These are phyloP conservation scores for Sclerodermus sp. DNA, from an alignment of 2,888 invertebrate species.

Conservation along the genomic window DNA sequence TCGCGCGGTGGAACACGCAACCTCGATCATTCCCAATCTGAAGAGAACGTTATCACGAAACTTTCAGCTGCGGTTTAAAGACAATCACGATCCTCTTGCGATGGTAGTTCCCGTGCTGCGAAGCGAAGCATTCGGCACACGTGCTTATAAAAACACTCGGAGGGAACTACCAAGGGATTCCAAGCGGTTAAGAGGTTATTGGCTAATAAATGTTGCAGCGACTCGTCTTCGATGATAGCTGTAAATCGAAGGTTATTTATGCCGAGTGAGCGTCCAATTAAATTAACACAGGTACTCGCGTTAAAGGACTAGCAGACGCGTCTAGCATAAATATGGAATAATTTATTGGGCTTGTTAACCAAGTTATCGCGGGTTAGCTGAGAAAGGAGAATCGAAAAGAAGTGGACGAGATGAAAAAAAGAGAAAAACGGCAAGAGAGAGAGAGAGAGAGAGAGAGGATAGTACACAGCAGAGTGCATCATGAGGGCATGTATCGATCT, in stretches of 20 bases:
- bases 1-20: conserved; percentile 26
- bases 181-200: not conserved
- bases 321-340: conserved; percentile 25
- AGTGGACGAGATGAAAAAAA: too few relatives aligned
- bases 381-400: too few relatives aligned
- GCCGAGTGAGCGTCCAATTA: conserved; percentile 25
- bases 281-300: conserved; percentile 29
- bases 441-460: too few relatives aligned
- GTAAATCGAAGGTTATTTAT: conserved; percentile 29
- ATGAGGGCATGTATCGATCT: too few relatives aligned
- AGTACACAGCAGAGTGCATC: too few relatives aligned
- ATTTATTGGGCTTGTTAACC: conserved; percentile 25
- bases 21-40: conserved; percentile 1
- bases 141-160: too few relatives aligned
- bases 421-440: too few relatives aligned
- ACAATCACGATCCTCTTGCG: not conserved
- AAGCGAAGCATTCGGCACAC: too few relatives aligned
- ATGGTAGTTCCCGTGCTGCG: too few relatives aligned
- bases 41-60: not conserved
- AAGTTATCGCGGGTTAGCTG: too few relatives aligned
- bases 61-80: not conserved
- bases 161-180: too few relatives aligned
- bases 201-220: conserved; percentile 8
- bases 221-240: conserved; percentile 7
- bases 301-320: conserved; percentile 22